Evolutionary conservation across 2,888 invertebrate species (phyloP).

Genomic region (Digitonthophagus gazella): DNA sequence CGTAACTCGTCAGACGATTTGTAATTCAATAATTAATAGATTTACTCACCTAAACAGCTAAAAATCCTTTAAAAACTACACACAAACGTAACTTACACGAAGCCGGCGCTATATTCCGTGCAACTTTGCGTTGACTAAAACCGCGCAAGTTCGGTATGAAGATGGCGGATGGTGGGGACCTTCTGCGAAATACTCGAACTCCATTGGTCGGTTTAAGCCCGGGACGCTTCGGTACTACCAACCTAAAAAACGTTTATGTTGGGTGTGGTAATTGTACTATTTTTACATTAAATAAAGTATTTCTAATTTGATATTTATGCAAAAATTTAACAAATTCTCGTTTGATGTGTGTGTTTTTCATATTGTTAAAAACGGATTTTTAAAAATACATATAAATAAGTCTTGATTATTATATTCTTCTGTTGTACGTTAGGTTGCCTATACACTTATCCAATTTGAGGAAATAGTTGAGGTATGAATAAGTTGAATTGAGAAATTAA

Average conservation of each 20-base stretch:
- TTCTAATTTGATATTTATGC: neutral
- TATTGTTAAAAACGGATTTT: too few species aligned
- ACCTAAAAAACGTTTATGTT: conserved; percentile 31
- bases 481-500: too few species aligned
- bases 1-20: neutral
- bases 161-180: conserved; percentile 46
- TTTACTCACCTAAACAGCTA: conserved; percentile 34
- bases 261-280: conserved; percentile 39
- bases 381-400: too few species aligned
- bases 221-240: conserved; percentile 42
- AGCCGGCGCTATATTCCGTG: conserved; percentile 37
- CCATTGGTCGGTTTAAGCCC: conserved; percentile 44
- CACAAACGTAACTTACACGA: conserved; percentile 38
- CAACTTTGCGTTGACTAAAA: conserved; percentile 45
- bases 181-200: conserved; percentile 34
- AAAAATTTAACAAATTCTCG: too few species aligned
- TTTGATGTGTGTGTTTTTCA: too few species aligned
- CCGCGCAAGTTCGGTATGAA: conserved; percentile 42
- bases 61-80: conserved; percentile 41
- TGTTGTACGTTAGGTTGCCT: too few species aligned
- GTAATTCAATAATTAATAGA: conserved; percentile 18
- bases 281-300: neutral
- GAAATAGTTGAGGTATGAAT: too few species aligned
- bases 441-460: too few species aligned
- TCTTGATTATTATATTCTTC: too few species aligned